Evolutionary conservation across 2,888 invertebrate species (phyloP).

Genomic region (Leptura quadrifasciata): DNA sequence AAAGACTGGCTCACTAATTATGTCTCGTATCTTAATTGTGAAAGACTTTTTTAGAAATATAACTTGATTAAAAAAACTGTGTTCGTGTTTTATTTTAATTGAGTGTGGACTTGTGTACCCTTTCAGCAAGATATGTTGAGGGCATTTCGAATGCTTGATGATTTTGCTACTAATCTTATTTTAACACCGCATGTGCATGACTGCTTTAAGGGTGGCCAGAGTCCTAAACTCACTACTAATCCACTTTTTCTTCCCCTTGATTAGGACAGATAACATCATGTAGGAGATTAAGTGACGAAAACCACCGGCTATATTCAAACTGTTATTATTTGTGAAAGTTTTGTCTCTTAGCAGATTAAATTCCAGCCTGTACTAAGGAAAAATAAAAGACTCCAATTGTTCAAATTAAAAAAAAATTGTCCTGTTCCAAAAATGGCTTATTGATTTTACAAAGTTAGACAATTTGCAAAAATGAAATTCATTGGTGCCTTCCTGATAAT

Average conservation of each 20-base stretch:
- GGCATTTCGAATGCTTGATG: slow-evolving; percentile 29
- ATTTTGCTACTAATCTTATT: slow-evolving; percentile 45
- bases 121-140: slow-evolving; percentile 67
- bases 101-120: slow-evolving; percentile 69
- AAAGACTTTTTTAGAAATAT: slow-evolving; percentile 73
- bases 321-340: too few relatives aligned
- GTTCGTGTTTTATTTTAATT: slow-evolving; percentile 57
- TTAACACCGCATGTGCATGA: slow-evolving; percentile 63
- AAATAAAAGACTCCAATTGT: too few relatives aligned
- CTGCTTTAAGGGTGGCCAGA: slow-evolving; percentile 65
- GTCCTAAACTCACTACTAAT: slow-evolving; percentile 48
- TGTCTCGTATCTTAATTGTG: slow-evolving; percentile 72
- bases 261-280: neutral
- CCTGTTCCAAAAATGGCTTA: too few relatives aligned
- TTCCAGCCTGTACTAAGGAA: too few relatives aligned
- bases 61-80: slow-evolving; percentile 68
- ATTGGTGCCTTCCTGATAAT: too few relatives aligned
- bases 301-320: too few relatives aligned
- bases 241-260: neutral
- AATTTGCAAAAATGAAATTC: too few relatives aligned
- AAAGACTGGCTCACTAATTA: slow-evolving; percentile 71
- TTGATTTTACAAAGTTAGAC: too few relatives aligned
- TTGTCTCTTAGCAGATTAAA: too few relatives aligned
- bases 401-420: too few relatives aligned
- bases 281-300: too few relatives aligned